Conservation (phyloP, 2,797 vertebrate genomes). For the Clarias fuscus region DNA sequence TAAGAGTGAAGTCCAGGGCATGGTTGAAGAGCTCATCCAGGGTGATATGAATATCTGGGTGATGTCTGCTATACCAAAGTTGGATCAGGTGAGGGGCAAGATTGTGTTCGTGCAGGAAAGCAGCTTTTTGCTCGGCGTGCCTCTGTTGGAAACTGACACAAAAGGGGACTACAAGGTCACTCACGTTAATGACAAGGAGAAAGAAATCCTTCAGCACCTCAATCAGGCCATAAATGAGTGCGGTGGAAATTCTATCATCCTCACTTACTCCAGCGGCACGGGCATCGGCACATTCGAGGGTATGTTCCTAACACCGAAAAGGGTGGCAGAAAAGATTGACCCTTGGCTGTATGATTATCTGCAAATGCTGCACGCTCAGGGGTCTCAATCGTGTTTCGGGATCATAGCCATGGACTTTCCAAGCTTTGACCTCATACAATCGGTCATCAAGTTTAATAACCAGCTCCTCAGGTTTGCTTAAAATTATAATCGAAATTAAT, state of each 20-base stretch:
- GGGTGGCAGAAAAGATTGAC: slow-evolving; percentile 63
- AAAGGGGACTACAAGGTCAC: slow-evolving; percentile 52
- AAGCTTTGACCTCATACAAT: slow-evolving; percentile 65
- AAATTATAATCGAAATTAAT: not conserved
- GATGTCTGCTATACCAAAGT: slow-evolving; percentile 51
- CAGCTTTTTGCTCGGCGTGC: slow-evolving; percentile 60
- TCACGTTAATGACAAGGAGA: slow-evolving; percentile 58
- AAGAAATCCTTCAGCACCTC: slow-evolving; percentile 51
- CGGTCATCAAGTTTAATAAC: slow-evolving; percentile 57
- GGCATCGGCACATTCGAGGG: slow-evolving; percentile 60
- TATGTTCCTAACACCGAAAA: slow-evolving; percentile 62
- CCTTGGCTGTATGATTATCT: slow-evolving; percentile 65
- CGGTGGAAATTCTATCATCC: slow-evolving; percentile 45
- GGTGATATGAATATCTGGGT: slow-evolving; percentile 55
- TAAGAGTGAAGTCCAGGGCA: slow-evolving; percentile 43
- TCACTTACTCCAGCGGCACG: slow-evolving; percentile 63
- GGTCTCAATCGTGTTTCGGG: slow-evolving; percentile 59
- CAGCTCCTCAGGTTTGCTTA: not conserved
- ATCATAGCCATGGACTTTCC: slow-evolving; percentile 69
- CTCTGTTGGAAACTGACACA: slow-evolving; percentile 50
- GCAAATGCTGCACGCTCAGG: slow-evolving; percentile 45
- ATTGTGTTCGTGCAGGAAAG: slow-evolving; percentile 64
- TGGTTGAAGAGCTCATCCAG: slow-evolving; percentile 53
- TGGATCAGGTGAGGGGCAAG: slow-evolving; percentile 64
- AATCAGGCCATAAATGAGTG: slow-evolving; percentile 42